Conservation (phyloP, 2,113 vertebrate species). For the Nesoenas mayeri region DNA sequence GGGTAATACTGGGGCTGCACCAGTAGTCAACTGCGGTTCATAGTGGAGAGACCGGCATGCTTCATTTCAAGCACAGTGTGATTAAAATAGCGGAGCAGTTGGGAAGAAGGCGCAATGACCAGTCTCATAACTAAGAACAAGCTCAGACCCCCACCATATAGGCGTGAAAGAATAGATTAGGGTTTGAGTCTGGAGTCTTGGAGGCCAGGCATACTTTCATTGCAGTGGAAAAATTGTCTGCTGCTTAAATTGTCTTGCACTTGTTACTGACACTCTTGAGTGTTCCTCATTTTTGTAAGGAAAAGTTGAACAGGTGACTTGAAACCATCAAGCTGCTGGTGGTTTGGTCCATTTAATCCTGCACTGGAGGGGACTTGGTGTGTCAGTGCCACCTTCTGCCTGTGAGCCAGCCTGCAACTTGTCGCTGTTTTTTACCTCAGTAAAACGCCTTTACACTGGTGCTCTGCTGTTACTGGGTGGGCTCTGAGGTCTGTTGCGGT, state of each 20-base stretch:
- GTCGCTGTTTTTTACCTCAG: neutral
- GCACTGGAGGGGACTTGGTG: fast-evolving
- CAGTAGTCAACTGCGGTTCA: neutral
- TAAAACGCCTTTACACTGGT: neutral
- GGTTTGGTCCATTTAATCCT: neutral
- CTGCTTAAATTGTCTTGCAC: constrained; percentile 18
- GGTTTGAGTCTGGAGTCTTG: neutral
- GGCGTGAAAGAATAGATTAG: neutral
- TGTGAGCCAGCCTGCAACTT: neutral
- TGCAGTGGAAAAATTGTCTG: neutral
- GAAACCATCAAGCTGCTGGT: neutral
- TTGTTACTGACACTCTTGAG: neutral
- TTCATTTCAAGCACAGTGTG: neutral
- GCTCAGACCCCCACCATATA: neutral
- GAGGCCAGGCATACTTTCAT: constrained; percentile 13
- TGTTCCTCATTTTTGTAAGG: neutral
- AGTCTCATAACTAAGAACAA: neutral
- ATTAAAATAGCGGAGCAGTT: constrained; percentile 42
- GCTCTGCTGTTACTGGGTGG: fast-evolving
- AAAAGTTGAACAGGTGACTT: neutral
- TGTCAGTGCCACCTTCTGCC: neutral
- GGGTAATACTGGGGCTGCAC: neutral
- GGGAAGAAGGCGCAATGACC: neutral
- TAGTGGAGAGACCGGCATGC: neutral
- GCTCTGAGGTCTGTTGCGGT: neutral